Percentiles rank a stretch among this genome's conserved stretches.
Conservation (phyloP, 1,140 invertebrate genomes). For the Heliconius hewitsoni region DNA sequence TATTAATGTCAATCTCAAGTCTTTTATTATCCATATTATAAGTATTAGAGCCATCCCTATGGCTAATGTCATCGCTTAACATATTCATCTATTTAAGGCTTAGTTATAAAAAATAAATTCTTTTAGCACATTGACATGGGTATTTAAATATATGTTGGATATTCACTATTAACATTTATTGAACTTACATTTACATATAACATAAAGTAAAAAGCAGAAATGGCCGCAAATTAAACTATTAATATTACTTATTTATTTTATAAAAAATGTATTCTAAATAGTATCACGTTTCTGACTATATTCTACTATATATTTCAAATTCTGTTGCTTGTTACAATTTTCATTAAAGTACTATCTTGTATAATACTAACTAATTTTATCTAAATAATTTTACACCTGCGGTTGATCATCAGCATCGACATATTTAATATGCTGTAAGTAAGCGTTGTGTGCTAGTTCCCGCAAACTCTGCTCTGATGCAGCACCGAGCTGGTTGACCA, state of each 20-base stretch:
- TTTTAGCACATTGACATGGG: constrained; percentile 14
- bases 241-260: not conserved
- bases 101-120: constrained; percentile 12
- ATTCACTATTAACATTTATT: constrained; percentile 8
- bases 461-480: constrained; percentile 74
- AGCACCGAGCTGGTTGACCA: constrained; percentile 75
- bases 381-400: constrained; percentile 31
- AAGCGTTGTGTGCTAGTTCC: constrained; percentile 68
- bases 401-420: constrained; percentile 66
- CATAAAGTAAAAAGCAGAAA: not conserved
- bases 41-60: constrained; percentile 1
- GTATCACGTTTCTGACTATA: constrained; percentile 14
- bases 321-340: not conserved
- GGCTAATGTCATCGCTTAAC: constrained; percentile 8
- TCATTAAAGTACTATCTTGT: constrained; percentile 1
- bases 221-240: not conserved
- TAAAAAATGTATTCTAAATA: constrained; percentile 5
- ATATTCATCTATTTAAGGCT: not conserved
- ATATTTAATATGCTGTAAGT: constrained; percentile 75
- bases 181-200: not conserved
- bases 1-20: not conserved
- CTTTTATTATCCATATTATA: constrained; percentile 6
- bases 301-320: constrained; percentile 5
- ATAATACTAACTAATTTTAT: constrained; percentile 15
- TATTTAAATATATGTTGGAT: constrained; percentile 1